Base-by-base conservation (phyloP, 2,797 vertebrate genomes). In the Macropus fuliginosus region DNA sequence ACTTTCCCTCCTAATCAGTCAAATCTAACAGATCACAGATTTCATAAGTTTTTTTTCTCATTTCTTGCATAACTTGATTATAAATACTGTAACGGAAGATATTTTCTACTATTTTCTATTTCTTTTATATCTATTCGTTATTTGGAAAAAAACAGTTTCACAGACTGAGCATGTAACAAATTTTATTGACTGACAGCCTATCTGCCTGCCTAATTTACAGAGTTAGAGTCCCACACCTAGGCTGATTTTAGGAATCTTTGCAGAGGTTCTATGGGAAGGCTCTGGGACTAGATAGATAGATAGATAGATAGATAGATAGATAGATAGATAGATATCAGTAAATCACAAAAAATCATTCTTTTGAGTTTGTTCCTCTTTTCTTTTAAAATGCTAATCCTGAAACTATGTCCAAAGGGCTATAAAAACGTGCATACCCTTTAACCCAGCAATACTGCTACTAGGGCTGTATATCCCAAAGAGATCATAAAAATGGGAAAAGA, bases 141-240 rank as follows among this genome's bases (percentile, higher is more conserved):
- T 74, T 40, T 74, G 18, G 66, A 21, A 21, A 40, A 74, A 40
- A 2, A 52, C 6, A 5, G 14, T 66, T n/a, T n/a, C 62, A 66
- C 13, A 66, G 34, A 74, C 1, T 21, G 16, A 6, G 16, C 14
- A 74, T 74, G 40, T 40, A 40, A 74, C 24, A 74, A 40, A 40
- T 40, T 74, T 74, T 74, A 40, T 74, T 74, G 16, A 40, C 10
- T 40, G n/a, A 21, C 6, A 31, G 59, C 31, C 59, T 34, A 34
- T 34, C 11, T 40, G 4, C 16, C 18, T 40, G 18, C 66, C n/a
- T 21, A 10, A 40, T 18, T 74, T 52, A 11, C 57, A 93, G 87
- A 87, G 92, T 55, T 56, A 31, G 52, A 9, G 12, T 27, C 74
- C 93, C 18, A 90, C 18, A 90, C 29, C 56, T 62, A 92, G 97